phyloP scores from a whole-genome alignment of 2,797 vertebrate genomes.

The Tapera naevia region DNA sequence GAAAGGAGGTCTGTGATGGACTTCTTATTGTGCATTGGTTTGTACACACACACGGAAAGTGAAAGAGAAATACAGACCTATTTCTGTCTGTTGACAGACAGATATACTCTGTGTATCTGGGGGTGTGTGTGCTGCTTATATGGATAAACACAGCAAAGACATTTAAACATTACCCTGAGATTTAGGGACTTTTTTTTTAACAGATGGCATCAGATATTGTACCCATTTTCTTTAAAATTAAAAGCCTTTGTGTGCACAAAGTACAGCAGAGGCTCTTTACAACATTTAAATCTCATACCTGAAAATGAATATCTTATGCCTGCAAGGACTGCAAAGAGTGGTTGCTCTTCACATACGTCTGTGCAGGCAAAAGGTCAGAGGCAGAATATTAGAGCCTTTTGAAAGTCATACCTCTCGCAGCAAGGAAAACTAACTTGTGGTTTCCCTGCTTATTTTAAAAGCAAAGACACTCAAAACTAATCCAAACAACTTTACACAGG shows the following conservation, averaged over 20 bases:
- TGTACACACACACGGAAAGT: background rate
- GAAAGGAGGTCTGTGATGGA: background rate
- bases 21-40: background rate
- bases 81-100: background rate
- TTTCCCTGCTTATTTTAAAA: slow-evolving; percentile 9
- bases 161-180: background rate
- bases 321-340: background rate
- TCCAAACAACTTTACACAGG: background rate
- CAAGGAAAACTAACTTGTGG: slow-evolving; percentile 1
- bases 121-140: background rate
- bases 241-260: background rate
- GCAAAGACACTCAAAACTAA: slow-evolving; percentile 25
- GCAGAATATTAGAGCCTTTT: background rate
- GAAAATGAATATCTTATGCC: background rate
- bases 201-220: background rate
- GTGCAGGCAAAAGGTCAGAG: background rate
- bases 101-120: background rate
- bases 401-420: background rate
- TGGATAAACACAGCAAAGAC: background rate
- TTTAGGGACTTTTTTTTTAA: background rate
- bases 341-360: background rate
- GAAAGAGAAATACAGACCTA: background rate
- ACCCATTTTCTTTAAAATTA: background rate
- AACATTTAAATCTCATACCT: background rate
- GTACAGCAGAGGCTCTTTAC: background rate